Conservation (phyloP, 2,113 vertebrate species). For the Mirounga angustirostris region DNA sequence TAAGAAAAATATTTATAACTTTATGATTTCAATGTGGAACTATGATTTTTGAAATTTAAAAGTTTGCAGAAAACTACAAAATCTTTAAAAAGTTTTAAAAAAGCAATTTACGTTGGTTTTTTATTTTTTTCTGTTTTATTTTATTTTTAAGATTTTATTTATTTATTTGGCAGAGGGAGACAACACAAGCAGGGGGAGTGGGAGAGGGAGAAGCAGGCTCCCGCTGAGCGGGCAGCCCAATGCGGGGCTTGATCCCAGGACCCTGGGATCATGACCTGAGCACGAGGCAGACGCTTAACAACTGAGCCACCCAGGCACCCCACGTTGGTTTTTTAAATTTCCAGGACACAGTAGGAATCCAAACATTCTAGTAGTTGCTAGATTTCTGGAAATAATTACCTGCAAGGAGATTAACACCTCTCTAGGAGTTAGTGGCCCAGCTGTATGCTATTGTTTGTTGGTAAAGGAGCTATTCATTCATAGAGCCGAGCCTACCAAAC, state of each 20-base stretch:
- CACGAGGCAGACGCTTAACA: too few species aligned
- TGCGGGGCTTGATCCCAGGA: too few species aligned
- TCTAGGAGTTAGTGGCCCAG: neutral
- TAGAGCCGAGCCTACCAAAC: conserved; percentile 25
- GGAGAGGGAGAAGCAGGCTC: too few species aligned
- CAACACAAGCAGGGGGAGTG: too few species aligned
- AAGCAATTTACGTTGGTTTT: neutral
- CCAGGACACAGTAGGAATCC: conserved; percentile 5
- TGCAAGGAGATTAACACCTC: conserved; percentile 41
- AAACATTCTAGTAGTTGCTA: neutral
- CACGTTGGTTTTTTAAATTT: conserved; percentile 3
- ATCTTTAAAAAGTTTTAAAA: neutral
- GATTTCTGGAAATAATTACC: conserved; percentile 69
- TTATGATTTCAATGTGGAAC: conserved; percentile 20
- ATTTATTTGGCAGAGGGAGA: too few species aligned
- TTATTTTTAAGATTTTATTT: too few species aligned
- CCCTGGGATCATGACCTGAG: too few species aligned
- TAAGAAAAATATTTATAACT: conserved; percentile 35
- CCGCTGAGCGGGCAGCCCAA: too few species aligned
- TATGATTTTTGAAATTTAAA: conserved; percentile 24
- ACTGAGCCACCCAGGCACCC: too few species aligned
- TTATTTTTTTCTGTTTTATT: too few species aligned
- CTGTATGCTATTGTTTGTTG: neutral
- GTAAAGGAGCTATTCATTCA: conserved; percentile 71
- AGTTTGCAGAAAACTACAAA: neutral